These are phyloP conservation scores for Coendou prehensilis DNA, from an alignment of 2,797 vertebrate genomes.

Conservation along the genomic window DNA sequence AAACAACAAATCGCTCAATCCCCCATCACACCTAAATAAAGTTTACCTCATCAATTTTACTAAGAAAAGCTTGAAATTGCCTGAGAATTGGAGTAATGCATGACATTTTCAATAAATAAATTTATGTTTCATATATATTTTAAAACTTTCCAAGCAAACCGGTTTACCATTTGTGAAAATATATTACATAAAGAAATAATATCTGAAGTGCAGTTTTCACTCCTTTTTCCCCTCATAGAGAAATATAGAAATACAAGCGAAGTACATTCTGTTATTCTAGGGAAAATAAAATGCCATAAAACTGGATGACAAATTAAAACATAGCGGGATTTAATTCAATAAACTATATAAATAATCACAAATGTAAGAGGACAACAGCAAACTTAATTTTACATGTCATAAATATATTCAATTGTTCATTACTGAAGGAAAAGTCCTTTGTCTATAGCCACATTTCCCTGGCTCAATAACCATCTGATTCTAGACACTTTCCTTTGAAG, in stretches of 20 bases:
- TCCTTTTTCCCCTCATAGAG: not conserved
- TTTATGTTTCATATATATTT: conserved; percentile 34
- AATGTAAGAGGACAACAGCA: not conserved
- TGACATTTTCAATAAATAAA: conserved; percentile 58
- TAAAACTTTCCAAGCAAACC: conserved; percentile 37
- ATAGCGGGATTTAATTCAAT: conserved; percentile 30
- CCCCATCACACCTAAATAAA: conserved; percentile 59
- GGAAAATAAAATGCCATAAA: not conserved
- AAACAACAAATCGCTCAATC: conserved; percentile 39
- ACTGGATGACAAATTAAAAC: not conserved
- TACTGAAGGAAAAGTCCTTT: conserved; percentile 52
- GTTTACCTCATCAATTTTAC: conserved; percentile 57
- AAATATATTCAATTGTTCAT: conserved; percentile 37
- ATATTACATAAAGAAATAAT: not conserved
- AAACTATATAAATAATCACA: conserved; percentile 28
- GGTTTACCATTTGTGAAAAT: conserved; percentile 47
- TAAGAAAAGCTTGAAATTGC: conserved; percentile 23
- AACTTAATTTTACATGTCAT: conserved; percentile 32
- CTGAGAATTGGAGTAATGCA: not conserved
- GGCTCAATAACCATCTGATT: conserved; percentile 16
- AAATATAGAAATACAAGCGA: not conserved
- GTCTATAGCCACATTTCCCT: conserved; percentile 48
- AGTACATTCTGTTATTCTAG: not conserved
- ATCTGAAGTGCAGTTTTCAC: not conserved
- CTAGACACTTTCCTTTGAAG: conserved; percentile 70